A percentile compares a stretch with the other conserved stretches of the same genome.
Evolutionary conservation across 37 sponge, comb jelly and placozoan genomes (phyloP).

Genomic region (Oscarella lobularis): DNA sequence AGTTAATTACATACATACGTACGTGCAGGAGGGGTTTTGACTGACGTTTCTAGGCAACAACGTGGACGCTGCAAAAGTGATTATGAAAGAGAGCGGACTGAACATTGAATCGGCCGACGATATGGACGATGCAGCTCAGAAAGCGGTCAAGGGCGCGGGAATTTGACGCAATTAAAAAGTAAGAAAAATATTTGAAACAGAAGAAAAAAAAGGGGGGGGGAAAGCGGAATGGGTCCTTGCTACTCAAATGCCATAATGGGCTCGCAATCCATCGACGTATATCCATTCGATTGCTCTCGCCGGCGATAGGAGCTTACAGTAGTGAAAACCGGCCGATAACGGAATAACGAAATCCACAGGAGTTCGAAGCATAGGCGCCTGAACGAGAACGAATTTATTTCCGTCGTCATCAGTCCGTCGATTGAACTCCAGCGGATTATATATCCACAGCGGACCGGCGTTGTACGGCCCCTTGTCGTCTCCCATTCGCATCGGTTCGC

Average conservation of each 20-base stretch:
- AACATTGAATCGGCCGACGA: slow-evolving; percentile 62
- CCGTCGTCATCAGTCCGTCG: slow-evolving; percentile 22
- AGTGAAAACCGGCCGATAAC: slow-evolving; percentile 51
- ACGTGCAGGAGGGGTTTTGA: background rate
- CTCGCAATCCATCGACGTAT: slow-evolving; percentile 61
- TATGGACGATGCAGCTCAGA: slow-evolving; percentile 67
- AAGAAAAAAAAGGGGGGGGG: no score
- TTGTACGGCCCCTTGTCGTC: slow-evolving; percentile 60
- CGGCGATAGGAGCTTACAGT: slow-evolving; percentile 71
- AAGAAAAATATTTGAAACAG: no score
- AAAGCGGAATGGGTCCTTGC: no score
- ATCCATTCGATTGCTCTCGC: slow-evolving; percentile 78
- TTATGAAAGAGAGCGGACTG: slow-evolving; percentile 67
- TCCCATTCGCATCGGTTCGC: slow-evolving; percentile 54
- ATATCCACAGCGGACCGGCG: slow-evolving; percentile 58
- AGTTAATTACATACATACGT: background rate
- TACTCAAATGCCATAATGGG: no score
- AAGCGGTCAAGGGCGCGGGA: slow-evolving; percentile 19
- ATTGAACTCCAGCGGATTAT: slow-evolving; percentile 22
- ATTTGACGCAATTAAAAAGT: no score
- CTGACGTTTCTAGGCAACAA: slow-evolving; percentile 47
- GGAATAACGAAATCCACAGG: slow-evolving; percentile 22
- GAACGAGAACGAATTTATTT: slow-evolving; percentile 16
- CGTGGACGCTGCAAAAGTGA: slow-evolving; percentile 62
- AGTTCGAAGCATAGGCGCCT: slow-evolving; percentile 38